These are phyloP conservation scores for Ormyrus thymus DNA, from an alignment of 2,888 invertebrate genomes.

Conservation along the genomic window DNA sequence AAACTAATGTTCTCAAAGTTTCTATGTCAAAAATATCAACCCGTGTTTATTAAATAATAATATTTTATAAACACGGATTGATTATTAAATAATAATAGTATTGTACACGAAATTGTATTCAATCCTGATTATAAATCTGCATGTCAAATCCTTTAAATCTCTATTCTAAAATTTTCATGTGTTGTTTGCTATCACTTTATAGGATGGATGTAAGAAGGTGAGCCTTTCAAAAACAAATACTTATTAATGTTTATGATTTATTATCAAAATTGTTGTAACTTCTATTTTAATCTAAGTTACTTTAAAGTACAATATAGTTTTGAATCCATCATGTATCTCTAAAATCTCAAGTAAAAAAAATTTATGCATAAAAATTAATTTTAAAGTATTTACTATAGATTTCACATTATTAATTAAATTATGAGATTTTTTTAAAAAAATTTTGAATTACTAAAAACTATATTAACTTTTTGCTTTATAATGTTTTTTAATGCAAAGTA, in stretches of 20 bases:
- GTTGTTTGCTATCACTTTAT: slow-evolving; percentile 63
- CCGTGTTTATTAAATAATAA: neutral
- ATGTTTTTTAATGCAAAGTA: neutral
- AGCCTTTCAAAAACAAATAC: slow-evolving; percentile 57
- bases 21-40: neutral
- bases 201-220: slow-evolving; percentile 76
- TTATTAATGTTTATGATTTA: too few relatives aligned
- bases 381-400: too few relatives aligned
- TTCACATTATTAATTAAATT: too few relatives aligned
- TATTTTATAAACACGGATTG: neutral
- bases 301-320: too few relatives aligned
- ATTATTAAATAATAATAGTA: slow-evolving; percentile 12
- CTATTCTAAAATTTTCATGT: slow-evolving; percentile 44
- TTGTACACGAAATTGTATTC: neutral
- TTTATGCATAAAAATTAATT: too few relatives aligned
- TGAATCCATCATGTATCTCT: too few relatives aligned
- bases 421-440: too few relatives aligned
- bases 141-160: slow-evolving; percentile 22
- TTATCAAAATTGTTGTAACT: too few relatives aligned
- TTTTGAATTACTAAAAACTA: neutral
- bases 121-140: slow-evolving; percentile 5
- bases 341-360: too few relatives aligned
- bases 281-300: too few relatives aligned
- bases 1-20: neutral
- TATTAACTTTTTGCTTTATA: neutral